Evolutionary conservation across 2,888 invertebrate genomes (phyloP).

Genomic region (Drosophila leonis): DNA sequence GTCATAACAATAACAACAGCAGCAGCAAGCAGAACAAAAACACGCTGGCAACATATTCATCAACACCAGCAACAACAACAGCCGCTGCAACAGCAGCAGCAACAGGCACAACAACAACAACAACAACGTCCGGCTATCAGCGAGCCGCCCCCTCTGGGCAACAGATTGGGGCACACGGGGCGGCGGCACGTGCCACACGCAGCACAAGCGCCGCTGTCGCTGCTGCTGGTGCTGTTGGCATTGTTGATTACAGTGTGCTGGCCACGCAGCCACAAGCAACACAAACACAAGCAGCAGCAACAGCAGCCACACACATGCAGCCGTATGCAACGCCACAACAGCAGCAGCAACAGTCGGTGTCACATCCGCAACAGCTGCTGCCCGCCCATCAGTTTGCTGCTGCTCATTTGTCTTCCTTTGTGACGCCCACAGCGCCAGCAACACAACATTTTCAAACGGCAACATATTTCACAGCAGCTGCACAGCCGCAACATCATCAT

Average conservation of each 20-base stretch:
- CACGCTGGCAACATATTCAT: slow-evolving; percentile 57
- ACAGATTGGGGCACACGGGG: slow-evolving; percentile 73
- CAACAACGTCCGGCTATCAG: slow-evolving; percentile 83
- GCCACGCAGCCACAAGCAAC: slow-evolving; percentile 32
- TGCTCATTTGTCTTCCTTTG: slow-evolving; percentile 71
- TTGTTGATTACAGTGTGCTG: slow-evolving; percentile 70
- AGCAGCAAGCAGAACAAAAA: slow-evolving; percentile 59
- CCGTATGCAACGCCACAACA: slow-evolving; percentile 46
- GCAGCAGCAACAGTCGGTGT: slow-evolving; percentile 47
- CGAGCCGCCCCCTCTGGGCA: slow-evolving; percentile 76
- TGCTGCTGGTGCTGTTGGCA: slow-evolving; percentile 54
- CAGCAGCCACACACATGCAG: slow-evolving; percentile 44
- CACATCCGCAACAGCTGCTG: slow-evolving; percentile 58
- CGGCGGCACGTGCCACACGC: slow-evolving; percentile 81
- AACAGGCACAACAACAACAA: slow-evolving; percentile 68
- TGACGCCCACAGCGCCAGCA: slow-evolving; percentile 56
- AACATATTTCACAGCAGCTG: slow-evolving; percentile 62
- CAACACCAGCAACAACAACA: slow-evolving; percentile 38
- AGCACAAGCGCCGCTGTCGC: slow-evolving; percentile 56
- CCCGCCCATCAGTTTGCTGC: slow-evolving; percentile 64
- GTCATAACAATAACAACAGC: slow-evolving; percentile 44
- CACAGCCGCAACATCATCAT: slow-evolving; percentile 64
- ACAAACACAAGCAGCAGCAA: slow-evolving; percentile 9
- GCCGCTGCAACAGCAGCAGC: slow-evolving; percentile 27
- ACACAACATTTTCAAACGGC: slow-evolving; percentile 66